Evolutionary conservation across 2,113 vertebrate species (phyloP), one percentile per base, ranked within the genome.

Genomic region (Murina feae): DNA sequence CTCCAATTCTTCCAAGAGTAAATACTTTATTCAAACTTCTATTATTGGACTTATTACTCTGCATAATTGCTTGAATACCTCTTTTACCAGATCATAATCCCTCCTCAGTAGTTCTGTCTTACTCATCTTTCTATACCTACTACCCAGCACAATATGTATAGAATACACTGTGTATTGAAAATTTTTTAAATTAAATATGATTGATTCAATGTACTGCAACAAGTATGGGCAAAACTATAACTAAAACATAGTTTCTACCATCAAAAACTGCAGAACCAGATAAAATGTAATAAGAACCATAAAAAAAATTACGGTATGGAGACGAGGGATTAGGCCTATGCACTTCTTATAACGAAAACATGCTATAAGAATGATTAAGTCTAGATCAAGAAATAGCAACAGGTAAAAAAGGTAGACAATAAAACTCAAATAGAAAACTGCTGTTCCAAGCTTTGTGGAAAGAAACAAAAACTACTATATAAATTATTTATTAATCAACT

Each of bases 401-500:
- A n/a, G n/a, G n/a, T n/a, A 90, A 90, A 5, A 63, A 90, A 44
- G 10, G 44, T 5, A 92, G 11, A 92, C 13, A 53, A 88, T 17
- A 68, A 78, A 83, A 66, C 72, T 80, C 32, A 84, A 80, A 91
- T 35, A 76, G 94, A 91, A 93, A 65, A 60, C 55, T 68, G 28
- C 39, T 78, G 89, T 93, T 16, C 10, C 32, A 14, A 75, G n/a
- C 71, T 60, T 84, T 90, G 42, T 84, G 9, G 30, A 82, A 92
- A 76, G 35, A 20, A 82, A 91, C 18, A 95, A 92, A 92, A 74
- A n/a, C 4, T n/a, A 84, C 35, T 71, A 82, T 17, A 28, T 44
- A 95, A 84, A 47, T 49, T 83, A 68, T 63, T 65, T 79, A 83
- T 91, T 68, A 90, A 90, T 71, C 44, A 96, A 44, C 30, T 44